Evolutionary conservation across 2,113 vertebrate genomes (phyloP).

Genomic region (Rhinichthys klamathensis): DNA sequence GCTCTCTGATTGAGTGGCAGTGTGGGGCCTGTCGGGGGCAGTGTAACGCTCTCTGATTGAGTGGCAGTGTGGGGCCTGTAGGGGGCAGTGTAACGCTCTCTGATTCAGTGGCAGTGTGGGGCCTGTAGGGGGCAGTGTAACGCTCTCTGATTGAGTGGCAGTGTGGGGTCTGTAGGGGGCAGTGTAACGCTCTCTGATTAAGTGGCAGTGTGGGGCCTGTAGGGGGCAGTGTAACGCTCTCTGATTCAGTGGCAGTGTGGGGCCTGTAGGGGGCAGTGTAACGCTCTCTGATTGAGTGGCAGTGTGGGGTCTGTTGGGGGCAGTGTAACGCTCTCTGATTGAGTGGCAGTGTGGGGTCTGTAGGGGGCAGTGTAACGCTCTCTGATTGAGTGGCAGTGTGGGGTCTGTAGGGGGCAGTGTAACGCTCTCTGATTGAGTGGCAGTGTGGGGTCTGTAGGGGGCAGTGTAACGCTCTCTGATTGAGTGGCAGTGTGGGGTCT

Average conservation of each 20-base stretch:
- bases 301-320: no score
- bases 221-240: no score
- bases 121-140: no score
- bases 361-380: slow-evolving; percentile 69
- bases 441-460: no score
- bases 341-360: slow-evolving; percentile 35
- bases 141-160: no score
- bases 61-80: slow-evolving; percentile 49
- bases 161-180: slow-evolving; percentile 66
- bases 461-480: no score
- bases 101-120: neutral
- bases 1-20: slow-evolving; percentile 26
- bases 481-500: slow-evolving; percentile 35
- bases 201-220: no score
- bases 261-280: slow-evolving; percentile 70
- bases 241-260: neutral
- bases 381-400: neutral
- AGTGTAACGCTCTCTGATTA: slow-evolving; percentile 57
- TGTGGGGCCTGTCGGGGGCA: no score
- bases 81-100: slow-evolving; percentile 68
- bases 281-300: slow-evolving; percentile 31
- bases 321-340: no score
- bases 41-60: no score
- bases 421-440: no score
- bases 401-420: no score